Percentiles rank a stretch among this genome's conserved stretches.
Evolutionary conservation across 2,113 vertebrate species (phyloP).

Genomic region (Panthera leo): DNA sequence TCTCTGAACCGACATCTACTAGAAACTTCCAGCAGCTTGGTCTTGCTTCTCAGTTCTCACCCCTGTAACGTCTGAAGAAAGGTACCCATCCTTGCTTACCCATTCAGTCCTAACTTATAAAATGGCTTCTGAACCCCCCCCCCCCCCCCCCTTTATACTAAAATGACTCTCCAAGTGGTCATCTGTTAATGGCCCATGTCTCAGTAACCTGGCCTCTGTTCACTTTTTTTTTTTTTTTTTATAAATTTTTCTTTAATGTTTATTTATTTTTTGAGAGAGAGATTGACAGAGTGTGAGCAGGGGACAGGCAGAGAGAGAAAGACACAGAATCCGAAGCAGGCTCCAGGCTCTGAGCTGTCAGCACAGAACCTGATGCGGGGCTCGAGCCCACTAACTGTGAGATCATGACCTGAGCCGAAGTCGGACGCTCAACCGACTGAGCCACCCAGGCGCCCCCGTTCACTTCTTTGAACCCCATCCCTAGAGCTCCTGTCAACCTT

Average conservation of each 20-base stretch:
- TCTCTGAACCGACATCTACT: neutral
- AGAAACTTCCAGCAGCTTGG: neutral
- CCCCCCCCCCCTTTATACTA: neutral
- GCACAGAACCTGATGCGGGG: no score
- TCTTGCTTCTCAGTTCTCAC: neutral
- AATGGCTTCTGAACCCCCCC: neutral
- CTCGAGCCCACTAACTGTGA: no score
- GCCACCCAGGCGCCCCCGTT: neutral
- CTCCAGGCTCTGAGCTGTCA: no score
- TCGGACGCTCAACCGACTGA: no score
- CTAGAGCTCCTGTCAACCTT: neutral
- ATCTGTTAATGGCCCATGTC: neutral
- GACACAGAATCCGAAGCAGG: no score
- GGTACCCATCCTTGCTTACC: neutral
- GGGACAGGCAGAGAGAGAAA: no score
- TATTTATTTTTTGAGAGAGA: no score
- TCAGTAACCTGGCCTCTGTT: neutral
- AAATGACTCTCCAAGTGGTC: neutral
- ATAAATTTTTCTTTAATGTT: no score
- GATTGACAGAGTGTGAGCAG: no score
- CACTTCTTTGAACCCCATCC: neutral
- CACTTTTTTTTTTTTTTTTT: neutral
- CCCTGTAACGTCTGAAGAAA: neutral
- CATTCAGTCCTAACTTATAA: neutral
- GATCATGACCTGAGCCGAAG: no score